A percentile compares a stretch with the other conserved stretches of the same genome.
These are phyloP conservation scores for Pachyseris speciosa DNA, from an alignment of 64 coral and sea anemone species.

Conservation along the genomic window DNA sequence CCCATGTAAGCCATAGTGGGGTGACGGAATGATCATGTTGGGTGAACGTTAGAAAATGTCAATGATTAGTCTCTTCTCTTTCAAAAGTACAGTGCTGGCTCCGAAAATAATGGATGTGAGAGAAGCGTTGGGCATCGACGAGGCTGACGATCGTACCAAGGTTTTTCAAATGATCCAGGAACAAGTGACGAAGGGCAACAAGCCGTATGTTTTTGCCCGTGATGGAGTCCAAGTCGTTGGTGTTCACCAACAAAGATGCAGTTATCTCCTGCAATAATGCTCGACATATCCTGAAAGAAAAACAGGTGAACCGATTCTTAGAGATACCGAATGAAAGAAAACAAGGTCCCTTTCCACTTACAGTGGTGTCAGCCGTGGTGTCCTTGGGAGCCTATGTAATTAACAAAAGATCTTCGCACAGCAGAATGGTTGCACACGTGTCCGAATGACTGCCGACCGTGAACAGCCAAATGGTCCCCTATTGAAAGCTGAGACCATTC, in stretches of 20 bases:
- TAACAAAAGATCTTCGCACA: too few relatives aligned
- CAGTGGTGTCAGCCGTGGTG: not conserved
- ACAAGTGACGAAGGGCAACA: not conserved
- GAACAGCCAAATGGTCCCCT: not conserved
- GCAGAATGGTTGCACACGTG: not conserved
- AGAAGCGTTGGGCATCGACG: not conserved
- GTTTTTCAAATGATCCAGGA: not conserved
- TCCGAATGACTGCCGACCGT: not conserved
- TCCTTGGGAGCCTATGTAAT: not conserved
- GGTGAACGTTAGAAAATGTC: not conserved
- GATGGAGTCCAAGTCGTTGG: not conserved
- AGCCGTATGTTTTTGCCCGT: not conserved
- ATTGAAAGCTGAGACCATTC: not conserved
- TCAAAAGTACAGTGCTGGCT: not conserved
- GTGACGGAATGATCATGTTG: not conserved
- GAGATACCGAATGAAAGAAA: not conserved
- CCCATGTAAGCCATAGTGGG: not conserved
- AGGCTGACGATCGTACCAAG: not conserved
- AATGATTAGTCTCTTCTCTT: not conserved
- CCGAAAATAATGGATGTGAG: not conserved
- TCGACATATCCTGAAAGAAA: not conserved
- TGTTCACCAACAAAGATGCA: not conserved
- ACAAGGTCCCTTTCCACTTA: not conserved
- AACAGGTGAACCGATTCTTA: not conserved
- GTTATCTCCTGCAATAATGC: not conserved